These are phyloP conservation scores for Chrysopa pallens DNA, from an alignment of 1,140 invertebrate species.

Conservation along the genomic window DNA sequence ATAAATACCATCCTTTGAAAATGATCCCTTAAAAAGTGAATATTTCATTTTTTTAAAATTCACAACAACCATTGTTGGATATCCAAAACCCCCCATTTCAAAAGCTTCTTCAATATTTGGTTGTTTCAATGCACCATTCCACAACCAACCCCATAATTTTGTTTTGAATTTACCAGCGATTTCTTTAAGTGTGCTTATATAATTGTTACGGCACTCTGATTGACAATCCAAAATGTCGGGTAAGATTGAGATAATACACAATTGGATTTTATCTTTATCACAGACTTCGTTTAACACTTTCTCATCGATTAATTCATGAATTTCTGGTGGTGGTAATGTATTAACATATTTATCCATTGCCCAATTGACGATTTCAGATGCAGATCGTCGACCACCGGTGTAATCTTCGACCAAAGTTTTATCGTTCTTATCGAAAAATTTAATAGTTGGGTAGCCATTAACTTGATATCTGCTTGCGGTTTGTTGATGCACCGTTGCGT, in stretches of 20 bases:
- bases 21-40: constrained; percentile 82
- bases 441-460: constrained; percentile 94
- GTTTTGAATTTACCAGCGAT: constrained; percentile 88
- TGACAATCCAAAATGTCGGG: constrained; percentile 98
- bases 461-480: constrained; percentile 67
- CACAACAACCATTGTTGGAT: constrained; percentile 88
- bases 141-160: constrained; percentile 95
- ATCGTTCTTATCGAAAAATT: constrained; percentile 74
- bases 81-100: constrained; percentile 85
- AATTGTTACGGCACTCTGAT: constrained; percentile 79
- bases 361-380: constrained; percentile 81
- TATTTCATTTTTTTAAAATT: constrained; percentile 97
- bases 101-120: constrained; percentile 67
- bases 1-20: constrained; percentile 84
- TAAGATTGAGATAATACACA: constrained; percentile 87
- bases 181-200: constrained; percentile 54
- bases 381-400: constrained; percentile 78
- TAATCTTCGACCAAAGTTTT: constrained; percentile 54
- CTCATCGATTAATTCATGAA: constrained; percentile 52
- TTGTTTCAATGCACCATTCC: constrained; percentile 83
- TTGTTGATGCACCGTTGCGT: constrained; percentile 79
- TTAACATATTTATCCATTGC: constrained; percentile 72
- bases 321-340: constrained; percentile 76
- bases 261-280: constrained; percentile 47
- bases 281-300: constrained; percentile 53